Base-by-base conservation (phyloP, 1,140 invertebrate genomes). In the Dendroctonus ponderosae region DNA sequence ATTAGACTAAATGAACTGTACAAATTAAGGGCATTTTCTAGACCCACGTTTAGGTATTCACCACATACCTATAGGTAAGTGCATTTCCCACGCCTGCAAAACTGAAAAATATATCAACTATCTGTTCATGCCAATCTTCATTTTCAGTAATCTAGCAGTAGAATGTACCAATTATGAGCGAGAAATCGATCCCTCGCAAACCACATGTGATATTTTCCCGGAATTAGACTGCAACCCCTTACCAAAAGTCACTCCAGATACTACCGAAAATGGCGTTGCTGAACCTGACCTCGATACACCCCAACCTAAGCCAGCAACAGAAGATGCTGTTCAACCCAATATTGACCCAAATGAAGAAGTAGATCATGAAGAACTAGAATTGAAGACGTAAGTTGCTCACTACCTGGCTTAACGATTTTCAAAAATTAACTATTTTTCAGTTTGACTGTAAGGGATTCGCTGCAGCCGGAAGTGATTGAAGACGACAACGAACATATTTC, bases 1-100 rank as follows among this genome's bases (percentile, higher is more conserved):
- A 81, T 82, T 58, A 85, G 81, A 46, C 76, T 86, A 14, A 82
- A 82, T 59, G 81, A 86, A 73, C 74, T 86, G 5, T 81, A 85
- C 74, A 83, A 83, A 75, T 76, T 84, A 37, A 78, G 79, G 66
- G 68, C 80, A 74, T 73, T 82, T 68, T 71, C 67, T 51, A 69
- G 68, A 50, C 70, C 80, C 74, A 66, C 78, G 72, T 64, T 68
- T 66, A 54, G 73, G 61, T 60, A 76, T 71, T 11, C 68, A 61
- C 70, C 80, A 77, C 75, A 79, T 78, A 64, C 79, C 75, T 74
- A 71, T 70, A 73, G 70, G 59, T 72, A 74, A 62, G 26, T 26
- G 26, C 26, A 26, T 26, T 26, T 26, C 26, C 26, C 26, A 26
- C 26, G 26, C 26, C 26, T 26, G 26, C 3, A 26, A 26, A 26